Conservation (phyloP, 2,888 invertebrate genomes). For the Noctuana brunneofusca region DNA sequence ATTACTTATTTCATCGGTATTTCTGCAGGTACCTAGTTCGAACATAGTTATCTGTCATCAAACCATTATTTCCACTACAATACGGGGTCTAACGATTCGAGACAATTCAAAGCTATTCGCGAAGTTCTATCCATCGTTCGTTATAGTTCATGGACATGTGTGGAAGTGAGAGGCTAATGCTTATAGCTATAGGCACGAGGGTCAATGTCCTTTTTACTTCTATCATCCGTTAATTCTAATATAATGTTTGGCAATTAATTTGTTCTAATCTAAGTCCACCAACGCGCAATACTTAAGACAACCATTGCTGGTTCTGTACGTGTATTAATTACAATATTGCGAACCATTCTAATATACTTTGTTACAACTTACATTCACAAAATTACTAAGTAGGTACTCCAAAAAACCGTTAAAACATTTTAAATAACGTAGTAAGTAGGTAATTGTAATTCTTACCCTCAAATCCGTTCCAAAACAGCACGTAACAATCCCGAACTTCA, state of each 20-base stretch:
- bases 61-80: slow-evolving; percentile 22
- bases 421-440: not conserved
- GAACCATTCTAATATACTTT: not conserved
- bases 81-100: slow-evolving; percentile 8
- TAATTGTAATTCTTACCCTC: slow-evolving; percentile 39
- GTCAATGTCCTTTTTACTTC: slow-evolving; percentile 32
- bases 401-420: slow-evolving; percentile 5
- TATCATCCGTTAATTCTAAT: slow-evolving; percentile 24
- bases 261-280: not conserved
- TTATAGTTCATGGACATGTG: slow-evolving; percentile 35
- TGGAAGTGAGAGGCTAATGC: slow-evolving; percentile 35
- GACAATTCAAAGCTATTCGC: slow-evolving; percentile 27
- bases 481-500: slow-evolving; percentile 68
- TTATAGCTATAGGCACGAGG: slow-evolving; percentile 29
- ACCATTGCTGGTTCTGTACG: not conserved
- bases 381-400: not conserved
- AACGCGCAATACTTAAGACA: not conserved
- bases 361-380: slow-evolving; percentile 9
- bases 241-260: not conserved
- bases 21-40: not conserved
- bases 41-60: not conserved
- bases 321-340: not conserved
- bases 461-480: slow-evolving; percentile 47
- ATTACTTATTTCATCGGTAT: not conserved
- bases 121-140: slow-evolving; percentile 29